These are phyloP conservation scores for Eurytoma adleriae DNA, from an alignment of 2,888 invertebrate genomes.

Conservation along the genomic window DNA sequence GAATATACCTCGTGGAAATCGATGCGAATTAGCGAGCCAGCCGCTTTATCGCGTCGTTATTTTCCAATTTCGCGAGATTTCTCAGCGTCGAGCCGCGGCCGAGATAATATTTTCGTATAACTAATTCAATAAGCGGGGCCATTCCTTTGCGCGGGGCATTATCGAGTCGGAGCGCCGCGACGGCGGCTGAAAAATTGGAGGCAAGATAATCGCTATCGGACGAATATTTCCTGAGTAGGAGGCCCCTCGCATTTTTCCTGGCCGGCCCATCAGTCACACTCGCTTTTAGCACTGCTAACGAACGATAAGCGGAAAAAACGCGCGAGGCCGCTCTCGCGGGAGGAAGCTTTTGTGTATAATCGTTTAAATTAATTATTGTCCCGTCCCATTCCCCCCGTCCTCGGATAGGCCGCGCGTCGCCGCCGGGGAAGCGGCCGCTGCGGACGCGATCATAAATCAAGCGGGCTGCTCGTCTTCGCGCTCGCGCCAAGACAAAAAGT, in stretches of 20 bases:
- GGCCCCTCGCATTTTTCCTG: slow-evolving; percentile 11
- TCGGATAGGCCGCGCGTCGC: slow-evolving; percentile 63
- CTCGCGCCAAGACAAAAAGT: slow-evolving; percentile 60
- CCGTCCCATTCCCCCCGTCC: background rate
- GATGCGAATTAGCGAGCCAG: slow-evolving; percentile 28
- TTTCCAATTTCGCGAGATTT: slow-evolving; percentile 21
- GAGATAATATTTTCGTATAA: slow-evolving; percentile 3
- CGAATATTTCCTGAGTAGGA: slow-evolving; percentile 32
- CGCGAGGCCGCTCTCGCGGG: background rate
- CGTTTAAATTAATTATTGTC: slow-evolving; percentile 64
- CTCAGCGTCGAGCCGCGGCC: background rate
- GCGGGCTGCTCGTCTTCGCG: slow-evolving; percentile 57
- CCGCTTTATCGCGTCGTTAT: slow-evolving; percentile 7
- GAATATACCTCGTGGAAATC: background rate
- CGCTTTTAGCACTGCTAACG: slow-evolving; percentile 35
- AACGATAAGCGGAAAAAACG: slow-evolving; percentile 43
- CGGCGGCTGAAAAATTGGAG: slow-evolving; percentile 30
- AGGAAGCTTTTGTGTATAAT: slow-evolving; percentile 39
- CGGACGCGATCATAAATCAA: slow-evolving; percentile 60
- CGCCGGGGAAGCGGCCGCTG: slow-evolving; percentile 54
- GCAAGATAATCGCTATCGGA: slow-evolving; percentile 44
- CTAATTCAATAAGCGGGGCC: slow-evolving; percentile 55
- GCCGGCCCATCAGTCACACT: slow-evolving; percentile 39
- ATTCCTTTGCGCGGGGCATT: slow-evolving; percentile 17
- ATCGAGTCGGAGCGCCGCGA: background rate